These are phyloP conservation scores for Callyntrura sp. DNA, from an alignment of 2,888 invertebrate species.

Conservation along the genomic window DNA sequence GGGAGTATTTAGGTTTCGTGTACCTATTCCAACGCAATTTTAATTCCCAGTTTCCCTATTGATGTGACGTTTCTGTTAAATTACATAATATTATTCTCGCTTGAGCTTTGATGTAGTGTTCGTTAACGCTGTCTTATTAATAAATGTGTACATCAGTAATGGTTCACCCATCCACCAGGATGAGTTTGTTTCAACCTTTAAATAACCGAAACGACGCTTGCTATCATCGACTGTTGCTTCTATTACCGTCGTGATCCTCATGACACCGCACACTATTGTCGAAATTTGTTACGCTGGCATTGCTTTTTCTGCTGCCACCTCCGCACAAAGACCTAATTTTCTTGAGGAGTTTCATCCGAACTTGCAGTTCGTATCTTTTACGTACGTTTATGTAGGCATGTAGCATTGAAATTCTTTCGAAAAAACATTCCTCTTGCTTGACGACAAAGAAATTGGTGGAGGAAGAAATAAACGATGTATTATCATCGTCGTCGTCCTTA, in stretches of 20 bases:
- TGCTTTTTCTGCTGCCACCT: slow-evolving; percentile 67
- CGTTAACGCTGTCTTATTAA: not conserved
- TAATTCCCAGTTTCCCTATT: not conserved
- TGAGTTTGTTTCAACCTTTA: not conserved
- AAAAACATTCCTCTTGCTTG: slow-evolving; percentile 59
- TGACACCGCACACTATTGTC: slow-evolving; percentile 11
- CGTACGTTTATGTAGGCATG: not conserved
- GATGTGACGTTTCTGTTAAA: slow-evolving; percentile 20
- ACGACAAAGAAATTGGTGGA: slow-evolving; percentile 71
- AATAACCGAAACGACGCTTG: no score
- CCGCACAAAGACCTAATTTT: slow-evolving; percentile 78
- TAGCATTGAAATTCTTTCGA: slow-evolving; percentile 71
- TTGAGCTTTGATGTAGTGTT: no score
- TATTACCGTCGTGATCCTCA: slow-evolving; percentile 15
- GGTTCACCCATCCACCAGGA: not conserved
- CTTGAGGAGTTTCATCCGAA: slow-evolving; percentile 36
- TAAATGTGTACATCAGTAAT: not conserved
- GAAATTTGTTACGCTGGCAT: slow-evolving; percentile 37
- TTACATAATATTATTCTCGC: not conserved
- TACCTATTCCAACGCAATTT: slow-evolving; percentile 6
- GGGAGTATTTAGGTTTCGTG: not conserved
- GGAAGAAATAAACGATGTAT: slow-evolving; percentile 43
- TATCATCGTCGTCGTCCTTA: not conserved
- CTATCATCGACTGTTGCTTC: not conserved
- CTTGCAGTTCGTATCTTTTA: slow-evolving; percentile 11